Conservation (phyloP, 2,888 invertebrate species). For the Diaprepes abbreviatus region DNA sequence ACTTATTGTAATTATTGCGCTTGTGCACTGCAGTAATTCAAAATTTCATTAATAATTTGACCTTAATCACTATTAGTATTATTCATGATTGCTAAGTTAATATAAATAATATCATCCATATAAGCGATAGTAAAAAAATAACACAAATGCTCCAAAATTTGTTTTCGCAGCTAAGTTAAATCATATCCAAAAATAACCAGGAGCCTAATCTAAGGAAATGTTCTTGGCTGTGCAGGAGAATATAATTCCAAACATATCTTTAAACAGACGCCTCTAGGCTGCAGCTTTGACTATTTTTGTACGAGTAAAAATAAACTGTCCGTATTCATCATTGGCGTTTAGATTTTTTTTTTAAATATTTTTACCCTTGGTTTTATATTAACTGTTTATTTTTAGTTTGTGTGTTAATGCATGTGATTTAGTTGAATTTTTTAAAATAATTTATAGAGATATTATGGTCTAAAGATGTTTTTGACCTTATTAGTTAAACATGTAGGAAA, state of each 20-base stretch:
- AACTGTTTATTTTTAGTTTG: too few relatives aligned
- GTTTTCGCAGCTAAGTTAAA: conserved; percentile 42
- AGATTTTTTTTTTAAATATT: neutral
- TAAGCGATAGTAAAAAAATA: conserved; percentile 15
- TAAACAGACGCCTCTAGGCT: conserved; percentile 53
- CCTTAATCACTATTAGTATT: too few relatives aligned
- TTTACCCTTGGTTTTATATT: too few relatives aligned
- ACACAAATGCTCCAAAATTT: conserved; percentile 17
- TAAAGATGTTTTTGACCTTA: too few relatives aligned
- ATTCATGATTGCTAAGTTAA: too few relatives aligned
- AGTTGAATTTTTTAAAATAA: too few relatives aligned
- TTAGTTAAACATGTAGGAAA: too few relatives aligned
- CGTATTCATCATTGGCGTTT: neutral
- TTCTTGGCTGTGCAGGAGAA: conserved; percentile 41
- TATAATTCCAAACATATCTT: conserved; percentile 64
- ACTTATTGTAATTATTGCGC: too few relatives aligned
- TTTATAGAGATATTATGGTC: too few relatives aligned
- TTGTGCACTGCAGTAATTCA: too few relatives aligned
- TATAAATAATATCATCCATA: conserved; percentile 2
- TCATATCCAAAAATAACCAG: conserved; percentile 43
- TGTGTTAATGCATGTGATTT: too few relatives aligned
- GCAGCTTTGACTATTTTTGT: conserved; percentile 42
- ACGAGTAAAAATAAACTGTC: conserved; percentile 40
- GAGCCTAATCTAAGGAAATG: conserved; percentile 38
- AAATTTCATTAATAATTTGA: too few relatives aligned